Percentiles rank a stretch among this genome's conserved stretches.
phyloP scores from a whole-genome alignment of 2,113 vertebrate genomes.

The Dolichallabes microphthalmus region DNA sequence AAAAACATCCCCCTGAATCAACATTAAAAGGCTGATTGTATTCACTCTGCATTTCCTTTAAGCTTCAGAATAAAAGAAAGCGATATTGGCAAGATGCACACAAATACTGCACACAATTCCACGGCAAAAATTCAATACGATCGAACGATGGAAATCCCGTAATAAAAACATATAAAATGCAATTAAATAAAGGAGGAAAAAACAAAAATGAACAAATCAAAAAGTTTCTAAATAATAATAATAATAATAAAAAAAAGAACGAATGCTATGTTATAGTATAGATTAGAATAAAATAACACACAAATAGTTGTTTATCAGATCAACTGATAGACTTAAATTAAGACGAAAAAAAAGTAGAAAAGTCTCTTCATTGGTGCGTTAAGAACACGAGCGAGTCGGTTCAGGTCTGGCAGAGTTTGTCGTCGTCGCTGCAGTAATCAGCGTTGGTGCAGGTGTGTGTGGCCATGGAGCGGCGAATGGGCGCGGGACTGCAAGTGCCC shows the following conservation, averaged over 20 bases:
- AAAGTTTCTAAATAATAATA: conserved; percentile 13
- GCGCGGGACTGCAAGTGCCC: conserved; percentile 50
- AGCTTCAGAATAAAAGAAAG: conserved; percentile 56
- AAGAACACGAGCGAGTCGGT: conserved; percentile 42
- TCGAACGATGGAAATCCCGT: conserved; percentile 37
- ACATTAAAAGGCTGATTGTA: not conserved
- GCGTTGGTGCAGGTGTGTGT: conserved; percentile 59
- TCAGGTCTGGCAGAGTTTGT: conserved; percentile 66
- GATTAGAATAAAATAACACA: conserved; percentile 36
- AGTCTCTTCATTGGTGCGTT: conserved; percentile 40
- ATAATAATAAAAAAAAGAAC: no score
- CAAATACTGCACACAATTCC: conserved; percentile 49
- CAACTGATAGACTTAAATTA: conserved; percentile 74
- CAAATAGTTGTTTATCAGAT: conserved; percentile 65
- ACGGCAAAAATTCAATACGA: conserved; percentile 49
- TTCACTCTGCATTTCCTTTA: not conserved
- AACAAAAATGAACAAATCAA: not conserved
- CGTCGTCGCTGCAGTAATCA: conserved; percentile 60
- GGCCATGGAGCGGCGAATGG: conserved; percentile 64
- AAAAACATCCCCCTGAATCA: not conserved
- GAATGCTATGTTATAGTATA: conserved; percentile 49
- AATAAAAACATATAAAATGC: conserved; percentile 57
- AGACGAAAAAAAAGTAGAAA: conserved; percentile 59
- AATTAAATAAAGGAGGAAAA: conserved; percentile 32
- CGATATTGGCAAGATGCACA: conserved; percentile 29